Evolutionary conservation across 2,797 vertebrate species (phyloP).

Genomic region (Delichon dasypus): DNA sequence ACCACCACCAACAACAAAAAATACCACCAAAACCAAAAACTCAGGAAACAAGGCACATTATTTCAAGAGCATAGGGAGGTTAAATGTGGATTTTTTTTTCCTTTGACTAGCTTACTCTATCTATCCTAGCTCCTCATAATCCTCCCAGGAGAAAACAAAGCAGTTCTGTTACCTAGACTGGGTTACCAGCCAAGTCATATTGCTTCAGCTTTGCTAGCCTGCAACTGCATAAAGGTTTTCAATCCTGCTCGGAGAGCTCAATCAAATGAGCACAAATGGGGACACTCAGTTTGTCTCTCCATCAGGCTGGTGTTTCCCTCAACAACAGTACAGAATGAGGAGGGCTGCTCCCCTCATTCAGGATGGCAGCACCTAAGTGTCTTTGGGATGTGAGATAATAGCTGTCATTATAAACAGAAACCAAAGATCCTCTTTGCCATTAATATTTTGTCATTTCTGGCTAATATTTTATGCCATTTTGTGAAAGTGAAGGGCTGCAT

Average conservation of each 20-base stretch:
- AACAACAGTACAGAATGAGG: background rate
- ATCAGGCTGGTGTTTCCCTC: background rate
- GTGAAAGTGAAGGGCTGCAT: fast-evolving
- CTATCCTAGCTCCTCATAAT: background rate
- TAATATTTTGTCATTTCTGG: background rate
- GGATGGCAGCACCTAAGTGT: background rate
- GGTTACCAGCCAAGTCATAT: background rate
- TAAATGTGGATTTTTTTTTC: background rate
- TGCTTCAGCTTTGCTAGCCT: background rate
- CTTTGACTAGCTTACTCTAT: background rate
- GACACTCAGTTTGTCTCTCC: background rate
- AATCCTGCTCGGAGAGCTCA: background rate
- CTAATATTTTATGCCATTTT: background rate
- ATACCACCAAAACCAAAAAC: background rate
- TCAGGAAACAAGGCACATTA: background rate
- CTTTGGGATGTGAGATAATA: background rate
- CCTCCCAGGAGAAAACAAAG: background rate
- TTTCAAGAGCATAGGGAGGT: background rate
- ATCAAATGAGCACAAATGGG: background rate
- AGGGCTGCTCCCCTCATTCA: background rate
- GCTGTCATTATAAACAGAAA: background rate
- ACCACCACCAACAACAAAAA: background rate
- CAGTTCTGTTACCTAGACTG: background rate
- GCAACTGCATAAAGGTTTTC: background rate
- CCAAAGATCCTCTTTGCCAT: background rate